A percentile compares a stretch with the other conserved stretches of the same genome.
Conservation (phyloP, 1,140 invertebrate species). For the Sarcophaga bullata region DNA sequence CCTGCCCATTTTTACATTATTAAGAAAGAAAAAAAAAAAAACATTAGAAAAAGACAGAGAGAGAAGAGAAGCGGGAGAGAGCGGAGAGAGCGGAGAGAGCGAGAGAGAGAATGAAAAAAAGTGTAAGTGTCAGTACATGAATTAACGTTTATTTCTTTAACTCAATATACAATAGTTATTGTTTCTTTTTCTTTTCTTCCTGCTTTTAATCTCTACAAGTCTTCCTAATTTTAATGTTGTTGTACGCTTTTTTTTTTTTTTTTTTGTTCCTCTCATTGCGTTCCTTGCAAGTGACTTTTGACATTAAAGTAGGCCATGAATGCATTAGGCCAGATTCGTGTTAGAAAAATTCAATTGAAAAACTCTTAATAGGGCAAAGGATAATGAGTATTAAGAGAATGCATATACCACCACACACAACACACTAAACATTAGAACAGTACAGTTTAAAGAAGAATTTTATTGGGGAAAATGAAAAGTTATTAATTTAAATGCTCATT, state of each 20-base stretch:
- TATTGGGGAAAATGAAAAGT: no score
- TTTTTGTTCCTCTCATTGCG: neutral
- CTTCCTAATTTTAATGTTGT: neutral
- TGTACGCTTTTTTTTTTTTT: neutral
- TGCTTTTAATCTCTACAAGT: neutral
- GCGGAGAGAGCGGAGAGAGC: no score
- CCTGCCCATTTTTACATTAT: neutral
- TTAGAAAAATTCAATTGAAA: slow-evolving; percentile 3
- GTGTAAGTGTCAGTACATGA: neutral
- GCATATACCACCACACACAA: no score
- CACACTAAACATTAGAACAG: no score
- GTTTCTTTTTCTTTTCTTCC: neutral
- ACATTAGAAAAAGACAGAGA: no score
- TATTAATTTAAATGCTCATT: no score
- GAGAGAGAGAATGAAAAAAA: no score
- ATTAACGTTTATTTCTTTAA: neutral
- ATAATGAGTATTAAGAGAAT: no score
- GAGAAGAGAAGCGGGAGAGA: no score
- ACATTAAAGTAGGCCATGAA: slow-evolving; percentile 10
- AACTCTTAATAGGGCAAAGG: neutral
- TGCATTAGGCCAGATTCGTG: neutral
- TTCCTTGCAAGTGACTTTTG: neutral
- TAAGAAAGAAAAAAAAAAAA: no score
- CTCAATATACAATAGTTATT: neutral
- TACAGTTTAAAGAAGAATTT: no score